Percentiles rank a stretch among this genome's conserved stretches.
phyloP scores from a whole-genome alignment of 2,888 invertebrate species.

The Graphium colonna region DNA sequence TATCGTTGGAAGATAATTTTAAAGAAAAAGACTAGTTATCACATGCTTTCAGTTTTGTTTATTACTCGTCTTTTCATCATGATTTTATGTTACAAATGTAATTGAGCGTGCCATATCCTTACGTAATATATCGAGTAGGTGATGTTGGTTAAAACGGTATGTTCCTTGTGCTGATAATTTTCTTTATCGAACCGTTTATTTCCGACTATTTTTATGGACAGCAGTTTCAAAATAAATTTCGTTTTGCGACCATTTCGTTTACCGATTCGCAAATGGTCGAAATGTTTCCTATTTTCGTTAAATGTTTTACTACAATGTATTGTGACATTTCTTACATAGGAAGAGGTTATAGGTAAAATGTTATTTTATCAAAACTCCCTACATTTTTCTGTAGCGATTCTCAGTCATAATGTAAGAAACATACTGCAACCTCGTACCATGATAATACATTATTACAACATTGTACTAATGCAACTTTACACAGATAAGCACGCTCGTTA shows the following conservation, averaged over 20 bases:
- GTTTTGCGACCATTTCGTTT: neutral
- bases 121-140: neutral
- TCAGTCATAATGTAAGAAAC: slow-evolving; percentile 13
- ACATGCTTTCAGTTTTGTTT: slow-evolving; percentile 74
- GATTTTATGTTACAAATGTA: slow-evolving; percentile 1
- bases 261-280: neutral
- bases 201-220: neutral
- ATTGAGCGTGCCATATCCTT: slow-evolving; percentile 7
- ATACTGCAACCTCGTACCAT: neutral
- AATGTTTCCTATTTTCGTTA: neutral
- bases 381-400: neutral
- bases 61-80: slow-evolving; percentile 35
- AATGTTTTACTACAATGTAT: neutral
- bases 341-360: slow-evolving; percentile 11
- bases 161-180: too few species aligned
- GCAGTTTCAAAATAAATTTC: neutral
- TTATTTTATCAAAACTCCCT: slow-evolving; percentile 9
- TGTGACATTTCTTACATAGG: slow-evolving; percentile 5
- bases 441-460: neutral
- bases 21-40: slow-evolving; percentile 76
- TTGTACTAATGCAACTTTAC: neutral
- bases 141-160: too few species aligned
- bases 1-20: slow-evolving; percentile 43
- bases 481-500: slow-evolving; percentile 8
- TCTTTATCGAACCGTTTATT: neutral